These are phyloP conservation scores for Oreamnos americanus DNA, from an alignment of 2,113 vertebrate species.

Conservation along the genomic window DNA sequence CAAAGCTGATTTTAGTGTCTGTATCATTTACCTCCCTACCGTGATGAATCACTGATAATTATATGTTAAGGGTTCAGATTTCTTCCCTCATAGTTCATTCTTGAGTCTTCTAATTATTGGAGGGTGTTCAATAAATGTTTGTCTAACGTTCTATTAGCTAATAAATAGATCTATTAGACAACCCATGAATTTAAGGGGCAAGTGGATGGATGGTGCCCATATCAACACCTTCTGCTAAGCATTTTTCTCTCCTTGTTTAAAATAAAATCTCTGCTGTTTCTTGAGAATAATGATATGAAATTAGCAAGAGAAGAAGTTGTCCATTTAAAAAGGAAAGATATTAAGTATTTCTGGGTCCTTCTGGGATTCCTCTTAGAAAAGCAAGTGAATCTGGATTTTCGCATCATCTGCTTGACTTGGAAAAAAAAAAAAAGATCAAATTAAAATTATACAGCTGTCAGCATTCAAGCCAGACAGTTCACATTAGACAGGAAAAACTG, in stretches of 20 bases:
- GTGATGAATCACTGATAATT: conserved; percentile 67
- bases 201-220: not conserved
- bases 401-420: not conserved
- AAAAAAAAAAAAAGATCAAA: not conserved
- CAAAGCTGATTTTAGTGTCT: conserved; percentile 52
- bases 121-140: conserved; percentile 58
- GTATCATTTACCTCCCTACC: conserved; percentile 41
- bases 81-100: conserved; percentile 42
- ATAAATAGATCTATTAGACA: conserved; percentile 41
- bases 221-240: not conserved
- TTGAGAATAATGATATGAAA: conserved; percentile 1
- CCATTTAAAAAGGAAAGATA: conserved; percentile 44
- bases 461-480: conserved; percentile 37
- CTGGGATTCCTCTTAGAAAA: conserved; percentile 30
- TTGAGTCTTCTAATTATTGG: conserved; percentile 55
- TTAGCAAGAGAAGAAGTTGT: conserved; percentile 42
- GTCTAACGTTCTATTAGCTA: not conserved
- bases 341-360: conserved; percentile 38
- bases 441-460: conserved; percentile 53
- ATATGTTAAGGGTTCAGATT: conserved; percentile 56
- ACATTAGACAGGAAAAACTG: conserved; percentile 22
- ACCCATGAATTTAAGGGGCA: not conserved
- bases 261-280: conserved; percentile 39
- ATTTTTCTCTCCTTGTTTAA: conserved; percentile 27
- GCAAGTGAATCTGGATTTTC: conserved; percentile 11